A percentile compares a stretch with the other conserved stretches of the same genome.
These are phyloP conservation scores for Drosophila parabipectinata DNA, from an alignment of 1,140 invertebrate species.

Conservation along the genomic window DNA sequence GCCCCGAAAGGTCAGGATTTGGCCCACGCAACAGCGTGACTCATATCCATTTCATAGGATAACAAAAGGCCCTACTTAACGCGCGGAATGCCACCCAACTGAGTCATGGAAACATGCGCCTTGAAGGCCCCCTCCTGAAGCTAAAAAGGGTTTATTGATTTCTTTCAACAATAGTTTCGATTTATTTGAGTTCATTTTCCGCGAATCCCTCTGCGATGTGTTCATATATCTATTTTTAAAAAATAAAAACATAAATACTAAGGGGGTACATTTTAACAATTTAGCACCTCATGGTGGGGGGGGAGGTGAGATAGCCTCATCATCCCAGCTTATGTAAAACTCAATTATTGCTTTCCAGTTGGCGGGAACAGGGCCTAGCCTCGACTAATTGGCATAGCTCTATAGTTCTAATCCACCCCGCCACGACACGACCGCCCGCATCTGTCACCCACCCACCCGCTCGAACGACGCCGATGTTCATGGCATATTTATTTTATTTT, in stretches of 20 bases:
- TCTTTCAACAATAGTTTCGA: not conserved
- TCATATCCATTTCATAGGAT: conserved; percentile 1
- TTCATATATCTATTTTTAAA: conserved; percentile 1
- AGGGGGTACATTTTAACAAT: conserved; percentile 2
- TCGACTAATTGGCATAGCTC: conserved; percentile 40
- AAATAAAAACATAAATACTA: not conserved
- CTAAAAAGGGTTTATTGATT: conserved; percentile 6
- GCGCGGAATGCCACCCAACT: conserved; percentile 30
- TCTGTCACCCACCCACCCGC: conserved; percentile 32
- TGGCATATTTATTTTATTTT: conserved; percentile 49
- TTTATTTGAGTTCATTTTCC: not conserved
- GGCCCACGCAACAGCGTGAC: conserved; percentile 3
- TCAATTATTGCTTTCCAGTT: conserved; percentile 23
- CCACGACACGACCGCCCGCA: conserved; percentile 27
- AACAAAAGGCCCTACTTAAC: not conserved
- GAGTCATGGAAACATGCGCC: conserved; percentile 21
- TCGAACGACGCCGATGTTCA: conserved; percentile 27
- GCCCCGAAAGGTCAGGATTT: conserved; percentile 31
- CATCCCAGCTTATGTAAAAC: conserved; percentile 45
- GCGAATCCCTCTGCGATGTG: conserved; percentile 1
- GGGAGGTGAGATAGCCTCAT: too few species aligned
- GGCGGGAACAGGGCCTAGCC: conserved; percentile 9
- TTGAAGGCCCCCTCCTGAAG: not conserved
- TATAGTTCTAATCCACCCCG: conserved; percentile 44
- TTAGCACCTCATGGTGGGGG: conserved; percentile 23